phyloP scores from a whole-genome alignment of 2,888 invertebrate species.

The Epirrita christyi region DNA sequence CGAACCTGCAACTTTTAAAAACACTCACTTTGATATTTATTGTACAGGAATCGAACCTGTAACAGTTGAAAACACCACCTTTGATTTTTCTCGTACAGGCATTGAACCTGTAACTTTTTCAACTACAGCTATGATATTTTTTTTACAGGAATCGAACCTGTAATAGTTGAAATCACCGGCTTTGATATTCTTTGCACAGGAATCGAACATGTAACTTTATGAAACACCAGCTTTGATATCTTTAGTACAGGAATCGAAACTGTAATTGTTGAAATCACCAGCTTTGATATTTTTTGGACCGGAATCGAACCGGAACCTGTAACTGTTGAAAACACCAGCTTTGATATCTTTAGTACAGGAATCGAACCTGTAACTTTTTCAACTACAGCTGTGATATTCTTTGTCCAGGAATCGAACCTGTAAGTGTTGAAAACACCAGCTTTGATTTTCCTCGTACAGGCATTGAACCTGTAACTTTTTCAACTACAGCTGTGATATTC shows the following conservation, averaged over 20 bases:
- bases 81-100: slow-evolving; percentile 9
- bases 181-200: slow-evolving; percentile 2
- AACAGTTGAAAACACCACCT: background rate
- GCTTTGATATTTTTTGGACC: background rate
- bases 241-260: background rate
- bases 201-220: background rate
- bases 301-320: background rate
- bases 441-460: background rate
- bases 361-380: background rate
- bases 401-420: slow-evolving; percentile 7
- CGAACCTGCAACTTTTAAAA: background rate
- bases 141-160: slow-evolving; percentile 1
- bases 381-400: background rate
- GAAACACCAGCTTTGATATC: background rate
- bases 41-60: background rate
- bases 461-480: background rate
- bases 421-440: background rate
- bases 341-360: background rate
- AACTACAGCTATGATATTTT: background rate
- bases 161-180: background rate
- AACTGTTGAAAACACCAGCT: background rate
- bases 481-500: background rate
- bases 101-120: slow-evolving; percentile 23
- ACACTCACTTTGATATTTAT: too few relatives aligned
- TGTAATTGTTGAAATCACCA: background rate